Evolutionary conservation across 2,113 vertebrate species (phyloP).

Genomic region (Vimba vimba): DNA sequence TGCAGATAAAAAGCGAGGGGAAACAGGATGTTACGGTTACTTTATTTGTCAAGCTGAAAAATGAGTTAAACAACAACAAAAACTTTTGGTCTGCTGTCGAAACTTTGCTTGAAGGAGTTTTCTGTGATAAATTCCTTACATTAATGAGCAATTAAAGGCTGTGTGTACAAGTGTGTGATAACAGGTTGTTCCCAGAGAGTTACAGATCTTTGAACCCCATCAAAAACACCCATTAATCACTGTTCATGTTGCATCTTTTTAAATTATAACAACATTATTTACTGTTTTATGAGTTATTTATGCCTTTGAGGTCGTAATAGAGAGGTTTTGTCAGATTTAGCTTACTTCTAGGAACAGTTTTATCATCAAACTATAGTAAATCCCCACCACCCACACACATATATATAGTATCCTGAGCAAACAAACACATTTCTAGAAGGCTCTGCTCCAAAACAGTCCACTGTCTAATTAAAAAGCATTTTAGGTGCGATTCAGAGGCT

Average conservation of each 20-base stretch:
- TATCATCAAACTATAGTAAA: constrained; percentile 9
- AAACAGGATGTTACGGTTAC: background rate
- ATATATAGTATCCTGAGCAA: background rate
- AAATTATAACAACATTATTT: background rate
- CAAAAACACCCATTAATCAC: background rate
- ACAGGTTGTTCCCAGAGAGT: background rate
- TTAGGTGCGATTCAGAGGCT: background rate
- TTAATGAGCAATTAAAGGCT: constrained; percentile 14
- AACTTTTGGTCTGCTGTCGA: background rate
- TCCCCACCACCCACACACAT: background rate
- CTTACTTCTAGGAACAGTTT: background rate
- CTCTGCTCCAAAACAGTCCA: background rate
- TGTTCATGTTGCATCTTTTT: background rate
- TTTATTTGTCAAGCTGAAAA: constrained; percentile 23
- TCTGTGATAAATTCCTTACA: constrained; percentile 34
- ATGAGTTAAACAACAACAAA: background rate
- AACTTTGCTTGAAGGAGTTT: constrained; percentile 18
- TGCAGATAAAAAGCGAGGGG: background rate
- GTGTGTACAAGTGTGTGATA: background rate
- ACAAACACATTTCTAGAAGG: background rate
- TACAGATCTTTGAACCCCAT: constrained; percentile 4
- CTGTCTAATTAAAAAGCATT: background rate
- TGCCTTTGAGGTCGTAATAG: background rate
- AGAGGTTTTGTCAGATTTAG: background rate
- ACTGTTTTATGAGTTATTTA: background rate